phyloP scores from a whole-genome alignment of 2,113 vertebrate species.

The Philantomba maxwellii region DNA sequence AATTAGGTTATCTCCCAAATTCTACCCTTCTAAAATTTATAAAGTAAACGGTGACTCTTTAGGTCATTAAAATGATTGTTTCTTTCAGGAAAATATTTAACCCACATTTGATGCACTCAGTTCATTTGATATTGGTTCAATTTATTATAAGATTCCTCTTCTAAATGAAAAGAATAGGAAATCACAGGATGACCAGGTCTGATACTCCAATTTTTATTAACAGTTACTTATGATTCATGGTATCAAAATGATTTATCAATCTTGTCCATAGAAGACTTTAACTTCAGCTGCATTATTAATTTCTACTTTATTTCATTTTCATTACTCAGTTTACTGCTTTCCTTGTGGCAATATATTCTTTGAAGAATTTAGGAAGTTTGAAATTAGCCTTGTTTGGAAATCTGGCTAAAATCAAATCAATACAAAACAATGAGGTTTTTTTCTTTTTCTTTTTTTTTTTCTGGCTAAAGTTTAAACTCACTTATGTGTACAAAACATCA shows the following conservation, averaged over 20 bases:
- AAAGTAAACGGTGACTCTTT: neutral
- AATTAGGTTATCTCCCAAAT: neutral
- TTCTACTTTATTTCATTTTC: neutral
- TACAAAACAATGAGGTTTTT: neutral
- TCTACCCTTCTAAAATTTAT: neutral
- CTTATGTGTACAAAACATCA: neutral
- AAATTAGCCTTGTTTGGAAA: slow-evolving; percentile 5
- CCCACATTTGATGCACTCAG: neutral
- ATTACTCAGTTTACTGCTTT: neutral
- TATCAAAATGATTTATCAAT: neutral
- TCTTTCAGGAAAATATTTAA: neutral
- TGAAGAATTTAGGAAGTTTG: neutral
- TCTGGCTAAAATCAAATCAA: neutral
- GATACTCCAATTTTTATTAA: neutral
- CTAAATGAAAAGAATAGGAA: neutral
- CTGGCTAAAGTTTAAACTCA: neutral
- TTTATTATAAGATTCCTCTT: neutral
- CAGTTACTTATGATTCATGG: neutral
- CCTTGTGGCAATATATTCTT: neutral
- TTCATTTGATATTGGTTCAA: neutral
- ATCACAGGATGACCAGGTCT: neutral
- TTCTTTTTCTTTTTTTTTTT: neutral
- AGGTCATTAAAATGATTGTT: neutral
- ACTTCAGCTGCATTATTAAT: neutral
- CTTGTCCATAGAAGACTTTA: neutral